phyloP scores from a whole-genome alignment of 2,888 invertebrate species.

The Idaea straminata region DNA sequence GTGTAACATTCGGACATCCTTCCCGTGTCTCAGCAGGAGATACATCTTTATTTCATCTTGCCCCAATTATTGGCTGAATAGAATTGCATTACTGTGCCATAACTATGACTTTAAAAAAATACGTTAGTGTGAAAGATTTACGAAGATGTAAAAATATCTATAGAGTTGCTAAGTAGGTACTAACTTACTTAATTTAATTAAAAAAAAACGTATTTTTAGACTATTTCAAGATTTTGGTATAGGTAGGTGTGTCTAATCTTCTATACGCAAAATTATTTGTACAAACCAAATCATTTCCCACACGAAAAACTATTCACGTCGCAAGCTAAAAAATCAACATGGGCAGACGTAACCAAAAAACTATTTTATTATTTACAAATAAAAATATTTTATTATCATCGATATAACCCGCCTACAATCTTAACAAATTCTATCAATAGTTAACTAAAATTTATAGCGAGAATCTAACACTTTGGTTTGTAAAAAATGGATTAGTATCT shows the following conservation, averaged over 20 bases:
- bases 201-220: no score
- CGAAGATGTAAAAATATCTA: background rate
- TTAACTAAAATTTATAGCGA: constrained; percentile 60
- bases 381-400: constrained; percentile 39
- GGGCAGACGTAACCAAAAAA: constrained; percentile 31
- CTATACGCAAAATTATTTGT: no score
- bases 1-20: constrained; percentile 50
- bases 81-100: constrained; percentile 10
- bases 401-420: constrained; percentile 67
- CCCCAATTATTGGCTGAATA: constrained; percentile 38
- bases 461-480: constrained; percentile 41
- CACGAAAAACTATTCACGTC: constrained; percentile 17
- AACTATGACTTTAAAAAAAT: background rate
- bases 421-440: constrained; percentile 70
- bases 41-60: constrained; percentile 19
- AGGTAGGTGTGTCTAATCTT: no score
- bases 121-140: background rate
- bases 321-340: constrained; percentile 35
- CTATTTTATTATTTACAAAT: constrained; percentile 46
- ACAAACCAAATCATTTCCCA: constrained; percentile 5
- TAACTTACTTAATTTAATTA: no score
- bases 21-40: constrained; percentile 35
- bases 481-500: constrained; percentile 36
- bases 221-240: no score
- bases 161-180: no score